Conservation (phyloP, 2,113 vertebrate species). For the Vanacampus margaritifer region DNA sequence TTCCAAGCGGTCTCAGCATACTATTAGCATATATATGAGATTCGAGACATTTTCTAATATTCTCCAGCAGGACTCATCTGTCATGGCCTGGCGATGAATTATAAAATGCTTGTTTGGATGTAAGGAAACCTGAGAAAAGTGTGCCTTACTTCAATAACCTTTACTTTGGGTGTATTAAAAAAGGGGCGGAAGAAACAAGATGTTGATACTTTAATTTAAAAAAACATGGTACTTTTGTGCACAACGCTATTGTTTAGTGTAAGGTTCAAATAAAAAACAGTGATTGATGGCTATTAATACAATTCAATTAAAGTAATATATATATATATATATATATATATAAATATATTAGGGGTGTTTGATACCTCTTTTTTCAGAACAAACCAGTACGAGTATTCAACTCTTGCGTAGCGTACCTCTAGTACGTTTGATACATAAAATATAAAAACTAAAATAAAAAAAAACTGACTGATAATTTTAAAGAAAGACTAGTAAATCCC, state of each 20-base stretch:
- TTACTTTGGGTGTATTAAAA: conserved; percentile 45
- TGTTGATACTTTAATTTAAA: conserved; percentile 45
- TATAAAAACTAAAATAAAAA: no score
- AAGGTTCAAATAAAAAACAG: conserved; percentile 11
- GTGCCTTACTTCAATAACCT: conserved; percentile 67
- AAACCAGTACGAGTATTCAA: no score
- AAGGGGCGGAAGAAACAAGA: conserved; percentile 34
- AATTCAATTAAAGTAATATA: not conserved
- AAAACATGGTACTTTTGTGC: conserved; percentile 38
- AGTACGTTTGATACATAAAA: no score
- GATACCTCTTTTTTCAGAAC: no score
- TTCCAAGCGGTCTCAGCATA: conserved; percentile 88
- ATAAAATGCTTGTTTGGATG: conserved; percentile 98
- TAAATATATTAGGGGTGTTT: no score
- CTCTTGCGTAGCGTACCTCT: no score
- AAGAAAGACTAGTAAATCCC: no score
- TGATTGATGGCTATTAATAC: not conserved
- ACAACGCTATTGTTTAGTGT: conserved; percentile 33
- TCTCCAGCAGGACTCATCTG: conserved; percentile 99
- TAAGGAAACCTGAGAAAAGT: conserved; percentile 65
- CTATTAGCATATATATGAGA: conserved; percentile 99
- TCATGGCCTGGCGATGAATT: conserved; percentile 99
- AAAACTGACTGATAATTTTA: no score
- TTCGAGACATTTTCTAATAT: conserved; percentile 99
- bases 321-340: no score